Evolutionary conservation across 2,113 vertebrate species (phyloP).

Genomic region (Mesembrinibis cayennensis): DNA sequence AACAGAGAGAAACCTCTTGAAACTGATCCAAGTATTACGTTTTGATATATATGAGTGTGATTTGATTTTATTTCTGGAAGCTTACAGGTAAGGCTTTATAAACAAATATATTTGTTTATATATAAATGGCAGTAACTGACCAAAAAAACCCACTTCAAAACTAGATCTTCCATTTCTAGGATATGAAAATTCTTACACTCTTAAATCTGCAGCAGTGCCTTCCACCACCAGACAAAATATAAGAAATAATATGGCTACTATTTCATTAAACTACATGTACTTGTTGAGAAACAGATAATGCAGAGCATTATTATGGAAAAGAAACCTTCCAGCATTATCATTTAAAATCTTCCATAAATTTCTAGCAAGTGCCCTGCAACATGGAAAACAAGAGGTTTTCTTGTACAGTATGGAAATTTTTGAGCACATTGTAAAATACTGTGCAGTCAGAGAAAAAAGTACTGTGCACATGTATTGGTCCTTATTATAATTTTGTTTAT

Average conservation of each 20-base stretch:
- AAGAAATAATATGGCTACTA: not conserved
- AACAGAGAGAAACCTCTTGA: not conserved
- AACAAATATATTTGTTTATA: not conserved
- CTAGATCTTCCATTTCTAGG: not conserved
- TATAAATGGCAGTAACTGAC: not conserved
- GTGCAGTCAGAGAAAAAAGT: not conserved
- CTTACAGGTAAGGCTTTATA: not conserved
- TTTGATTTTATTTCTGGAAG: not conserved
- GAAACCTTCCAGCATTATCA: not conserved
- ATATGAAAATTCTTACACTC: not conserved
- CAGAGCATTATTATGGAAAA: not conserved
- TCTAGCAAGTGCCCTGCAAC: not conserved
- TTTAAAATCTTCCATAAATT: not conserved
- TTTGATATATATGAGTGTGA: not conserved
- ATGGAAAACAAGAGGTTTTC: not conserved
- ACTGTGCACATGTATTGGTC: not conserved
- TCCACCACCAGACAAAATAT: not conserved
- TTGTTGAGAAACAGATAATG: not conserved
- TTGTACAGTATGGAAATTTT: not conserved
- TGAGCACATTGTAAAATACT: not conserved
- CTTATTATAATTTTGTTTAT: not conserved
- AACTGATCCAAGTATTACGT: not conserved
- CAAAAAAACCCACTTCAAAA: accelerated
- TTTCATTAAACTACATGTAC: not conserved
- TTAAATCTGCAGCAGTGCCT: not conserved